Base-by-base conservation (phyloP, 2,113 vertebrate species). In the Scomber scombrus region DNA sequence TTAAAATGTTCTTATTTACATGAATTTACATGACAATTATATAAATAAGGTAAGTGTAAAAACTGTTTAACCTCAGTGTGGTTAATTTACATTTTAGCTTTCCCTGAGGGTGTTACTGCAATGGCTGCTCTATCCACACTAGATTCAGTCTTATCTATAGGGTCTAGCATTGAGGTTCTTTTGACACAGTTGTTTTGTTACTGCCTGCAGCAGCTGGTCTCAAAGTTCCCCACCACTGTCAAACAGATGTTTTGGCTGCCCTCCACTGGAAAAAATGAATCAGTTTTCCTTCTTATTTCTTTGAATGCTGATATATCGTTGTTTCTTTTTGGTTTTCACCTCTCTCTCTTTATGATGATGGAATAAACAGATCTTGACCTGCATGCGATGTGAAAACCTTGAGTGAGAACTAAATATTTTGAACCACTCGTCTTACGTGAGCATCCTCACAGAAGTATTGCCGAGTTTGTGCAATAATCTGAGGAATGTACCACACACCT, bases 401-500 rank as follows among this genome's bases (percentile, higher is more conserved):
- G 6, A 56, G 29, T 21, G 46, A 52, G 51, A 68, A 31, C 19
- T 54, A 57, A 56, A 72, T 16, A 43, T 16, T 26, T 11, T 68
- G 11, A 74, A 49, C 12, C 21, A 16, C 49, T 34, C 64, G 31
- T n/a, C 56, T 12, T 76, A 23, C 26, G 9, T 19, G 61, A 2
- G 26, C n/a, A 26, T 62, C 10, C 55, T 63, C 60, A 43, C 75
- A 47, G 63, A 6, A 12, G 16, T 45, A 7, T 6, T n/a, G 21
- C 26, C 49, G 26, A 71, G 57, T 63, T 66, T 65, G 31, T 49
- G 74, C 69, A 81, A 2, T 21, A 54, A 72, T 74, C 65, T 85
- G 66, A 46, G 79, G 75, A 91, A 91, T 90, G 64, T 88, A 72
- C 49, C 86, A 84, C 71, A 71, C 80, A 76, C 68, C 64, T 84